Conservation (phyloP, 2,888 invertebrate genomes). For the Drosophila suboccidentalis region DNA sequence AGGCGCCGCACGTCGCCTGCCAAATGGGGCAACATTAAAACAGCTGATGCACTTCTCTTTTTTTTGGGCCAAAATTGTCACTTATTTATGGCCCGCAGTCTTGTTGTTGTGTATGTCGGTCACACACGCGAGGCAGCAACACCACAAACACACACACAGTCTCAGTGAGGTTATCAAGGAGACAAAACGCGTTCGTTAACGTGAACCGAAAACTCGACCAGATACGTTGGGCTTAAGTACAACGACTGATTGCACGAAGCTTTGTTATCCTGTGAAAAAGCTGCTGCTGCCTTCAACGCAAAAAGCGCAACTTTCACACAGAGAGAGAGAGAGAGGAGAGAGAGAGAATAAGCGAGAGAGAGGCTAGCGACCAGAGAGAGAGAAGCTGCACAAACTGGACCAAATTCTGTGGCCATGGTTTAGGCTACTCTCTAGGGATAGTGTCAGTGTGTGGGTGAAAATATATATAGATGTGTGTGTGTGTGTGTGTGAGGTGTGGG, state of each 20-base stretch:
- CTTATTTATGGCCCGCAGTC: conserved; percentile 49
- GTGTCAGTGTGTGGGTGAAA: not conserved
- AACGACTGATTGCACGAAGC: conserved; percentile 78
- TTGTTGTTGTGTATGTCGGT: conserved; percentile 49
- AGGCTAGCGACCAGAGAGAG: conserved; percentile 14
- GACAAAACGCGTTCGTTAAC: conserved; percentile 35
- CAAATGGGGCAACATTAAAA: conserved; percentile 55
- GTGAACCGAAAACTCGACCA: conserved; percentile 60
- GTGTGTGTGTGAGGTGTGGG: not conserved
- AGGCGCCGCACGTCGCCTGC: conserved; percentile 50
- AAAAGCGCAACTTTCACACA: conserved; percentile 56
- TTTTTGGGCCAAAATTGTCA: conserved; percentile 41
- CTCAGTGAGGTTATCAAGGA: conserved; percentile 42
- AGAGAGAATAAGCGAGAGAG: conserved; percentile 12
- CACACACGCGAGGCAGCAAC: conserved; percentile 27
- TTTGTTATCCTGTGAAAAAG: conserved; percentile 80
- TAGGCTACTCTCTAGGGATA: conserved; percentile 1
- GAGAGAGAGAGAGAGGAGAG: conserved; percentile 22
- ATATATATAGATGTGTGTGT: not conserved
- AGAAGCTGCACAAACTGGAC: conserved; percentile 38
- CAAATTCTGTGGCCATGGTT: conserved; percentile 31
- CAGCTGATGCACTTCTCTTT: conserved; percentile 61
- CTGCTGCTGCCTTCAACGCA: conserved; percentile 44
- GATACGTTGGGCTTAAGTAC: conserved; percentile 71
- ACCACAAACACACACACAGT: conserved; percentile 5